Evolutionary conservation across 2,113 vertebrate species (phyloP).

Genomic region (Ptilonorhynchus violaceus): DNA sequence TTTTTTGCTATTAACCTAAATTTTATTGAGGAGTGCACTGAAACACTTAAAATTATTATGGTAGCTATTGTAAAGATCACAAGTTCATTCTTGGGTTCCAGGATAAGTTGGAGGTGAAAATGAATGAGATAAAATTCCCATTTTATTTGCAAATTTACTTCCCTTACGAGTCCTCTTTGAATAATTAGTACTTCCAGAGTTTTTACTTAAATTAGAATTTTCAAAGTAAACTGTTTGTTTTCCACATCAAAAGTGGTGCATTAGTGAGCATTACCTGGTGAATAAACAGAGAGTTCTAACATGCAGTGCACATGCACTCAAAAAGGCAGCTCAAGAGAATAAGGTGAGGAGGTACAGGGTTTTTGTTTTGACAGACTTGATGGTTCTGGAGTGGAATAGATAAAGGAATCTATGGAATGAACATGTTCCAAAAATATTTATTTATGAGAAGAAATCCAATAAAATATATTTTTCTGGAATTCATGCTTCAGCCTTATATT

Average conservation of each 20-base stretch:
- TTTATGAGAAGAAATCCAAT: background rate
- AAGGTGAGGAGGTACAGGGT: background rate
- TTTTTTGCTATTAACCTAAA: background rate
- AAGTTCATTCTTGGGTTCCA: background rate
- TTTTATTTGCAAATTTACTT: background rate
- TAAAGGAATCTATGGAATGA: background rate
- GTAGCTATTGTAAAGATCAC: background rate
- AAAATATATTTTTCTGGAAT: background rate
- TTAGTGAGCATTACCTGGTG: background rate
- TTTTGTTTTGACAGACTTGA: background rate
- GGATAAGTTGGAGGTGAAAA: background rate
- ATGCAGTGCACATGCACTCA: fast-evolving
- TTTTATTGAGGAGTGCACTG: background rate
- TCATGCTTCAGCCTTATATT: background rate
- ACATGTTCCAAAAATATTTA: background rate
- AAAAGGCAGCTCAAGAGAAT: background rate
- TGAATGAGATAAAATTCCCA: background rate
- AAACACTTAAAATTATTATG: background rate
- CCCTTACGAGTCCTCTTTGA: background rate
- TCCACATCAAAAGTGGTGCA: background rate
- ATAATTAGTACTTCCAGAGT: background rate
- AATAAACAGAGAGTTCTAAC: background rate
- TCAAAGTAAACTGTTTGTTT: background rate
- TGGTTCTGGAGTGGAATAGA: background rate
- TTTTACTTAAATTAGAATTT: background rate